Conservation (phyloP, 2,797 vertebrate genomes). For the Melanotaenia boesemani region DNA sequence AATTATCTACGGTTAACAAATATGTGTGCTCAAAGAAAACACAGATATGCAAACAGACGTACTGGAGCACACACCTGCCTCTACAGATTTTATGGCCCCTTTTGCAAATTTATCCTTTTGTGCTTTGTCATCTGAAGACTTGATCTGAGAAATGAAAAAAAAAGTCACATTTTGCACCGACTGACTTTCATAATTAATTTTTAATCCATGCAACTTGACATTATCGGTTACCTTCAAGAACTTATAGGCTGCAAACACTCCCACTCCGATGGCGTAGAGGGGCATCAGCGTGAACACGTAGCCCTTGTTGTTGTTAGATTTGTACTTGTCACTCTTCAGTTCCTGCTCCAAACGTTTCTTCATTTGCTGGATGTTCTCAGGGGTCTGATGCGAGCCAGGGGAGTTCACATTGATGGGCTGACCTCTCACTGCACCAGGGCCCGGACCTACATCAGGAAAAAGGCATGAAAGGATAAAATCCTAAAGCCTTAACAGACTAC, state of each 20-base stretch:
- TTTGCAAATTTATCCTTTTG: slow-evolving; percentile 81
- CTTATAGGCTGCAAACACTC: slow-evolving; percentile 92
- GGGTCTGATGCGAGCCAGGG: slow-evolving; percentile 69
- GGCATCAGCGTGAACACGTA: slow-evolving; percentile 95
- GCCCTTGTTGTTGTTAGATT: slow-evolving; percentile 85
- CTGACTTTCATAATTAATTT: too few species aligned
- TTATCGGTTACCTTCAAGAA: slow-evolving; percentile 86
- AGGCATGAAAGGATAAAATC: fast-evolving
- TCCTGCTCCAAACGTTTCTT: slow-evolving; percentile 91
- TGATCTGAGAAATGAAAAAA: slow-evolving; percentile 77
- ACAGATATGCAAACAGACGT: slow-evolving; percentile 9
- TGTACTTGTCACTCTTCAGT: slow-evolving; percentile 85
- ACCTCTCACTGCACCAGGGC: slow-evolving; percentile 57
- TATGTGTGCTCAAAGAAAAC: background rate
- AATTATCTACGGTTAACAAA: slow-evolving; percentile 27
- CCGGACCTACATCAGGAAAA: slow-evolving; percentile 37
- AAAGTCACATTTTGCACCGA: background rate
- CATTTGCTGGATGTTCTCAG: slow-evolving; percentile 87
- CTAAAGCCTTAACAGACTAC: background rate
- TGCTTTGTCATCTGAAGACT: slow-evolving; percentile 83
- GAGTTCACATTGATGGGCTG: slow-evolving; percentile 66
- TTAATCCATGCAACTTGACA: background rate
- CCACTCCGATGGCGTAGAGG: slow-evolving; percentile 90
- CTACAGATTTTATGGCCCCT: slow-evolving; percentile 86
- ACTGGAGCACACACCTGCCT: slow-evolving; percentile 83